These are phyloP conservation scores for Galerucella nymphaeae DNA, from an alignment of 2,888 invertebrate species.

Conservation along the genomic window DNA sequence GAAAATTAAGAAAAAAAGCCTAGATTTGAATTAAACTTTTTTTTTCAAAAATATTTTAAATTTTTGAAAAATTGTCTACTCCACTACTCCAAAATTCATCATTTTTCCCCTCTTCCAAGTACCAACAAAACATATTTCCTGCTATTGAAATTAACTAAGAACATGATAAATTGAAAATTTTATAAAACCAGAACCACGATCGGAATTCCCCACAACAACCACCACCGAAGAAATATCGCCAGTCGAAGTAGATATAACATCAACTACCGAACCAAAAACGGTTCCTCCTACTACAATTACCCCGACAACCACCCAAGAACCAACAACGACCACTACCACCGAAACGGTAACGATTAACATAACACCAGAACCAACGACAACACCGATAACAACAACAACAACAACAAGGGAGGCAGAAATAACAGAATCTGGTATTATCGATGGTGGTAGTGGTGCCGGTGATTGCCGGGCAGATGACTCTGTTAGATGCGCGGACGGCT, in stretches of 20 bases:
- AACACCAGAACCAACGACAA: conserved; percentile 25
- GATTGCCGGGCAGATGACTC: conserved; percentile 68
- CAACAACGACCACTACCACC: conserved; percentile 25
- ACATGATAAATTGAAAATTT: neutral
- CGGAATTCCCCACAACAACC: conserved; percentile 2
- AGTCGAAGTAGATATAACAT: conserved; percentile 14
- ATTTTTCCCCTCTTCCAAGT: too few species aligned
- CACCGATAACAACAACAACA: conserved; percentile 30
- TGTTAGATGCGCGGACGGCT: conserved; percentile 66
- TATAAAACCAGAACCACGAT: conserved; percentile 3
- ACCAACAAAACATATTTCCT: neutral
- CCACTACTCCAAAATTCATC: too few species aligned
- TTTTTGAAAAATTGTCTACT: too few species aligned
- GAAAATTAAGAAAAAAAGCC: too few species aligned
- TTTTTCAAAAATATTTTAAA: too few species aligned
- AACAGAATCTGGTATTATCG: conserved; percentile 16
- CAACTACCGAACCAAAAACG: conserved; percentile 19
- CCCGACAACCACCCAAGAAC: too few species aligned
- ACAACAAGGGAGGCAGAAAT: conserved; percentile 9
- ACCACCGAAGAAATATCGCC: neutral
- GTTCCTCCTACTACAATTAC: neutral
- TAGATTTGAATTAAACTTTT: too few species aligned
- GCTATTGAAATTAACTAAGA: neutral
- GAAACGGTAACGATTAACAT: conserved; percentile 21
- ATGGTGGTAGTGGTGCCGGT: conserved; percentile 50